Conservation (phyloP, 1,140 invertebrate species). For the Drosophila burlai region DNA sequence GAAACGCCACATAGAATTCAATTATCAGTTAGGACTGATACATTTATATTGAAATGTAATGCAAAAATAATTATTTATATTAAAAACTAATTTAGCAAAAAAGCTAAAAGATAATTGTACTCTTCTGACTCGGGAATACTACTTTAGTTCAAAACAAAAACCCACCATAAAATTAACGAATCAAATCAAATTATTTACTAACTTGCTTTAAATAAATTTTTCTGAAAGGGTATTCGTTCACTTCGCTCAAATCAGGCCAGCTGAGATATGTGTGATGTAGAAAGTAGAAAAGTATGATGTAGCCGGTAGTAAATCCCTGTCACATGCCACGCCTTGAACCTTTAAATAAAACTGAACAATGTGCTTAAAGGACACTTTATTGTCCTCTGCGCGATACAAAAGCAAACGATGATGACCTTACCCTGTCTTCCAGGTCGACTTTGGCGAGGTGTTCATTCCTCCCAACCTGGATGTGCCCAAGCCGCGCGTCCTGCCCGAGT, state of each 20-base stretch:
- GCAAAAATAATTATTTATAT: neutral
- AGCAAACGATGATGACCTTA: constrained; percentile 5
- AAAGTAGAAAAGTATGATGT: constrained; percentile 3
- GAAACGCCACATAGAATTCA: no score
- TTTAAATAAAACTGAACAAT: neutral
- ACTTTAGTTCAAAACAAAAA: no score
- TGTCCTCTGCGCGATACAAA: neutral
- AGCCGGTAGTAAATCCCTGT: neutral
- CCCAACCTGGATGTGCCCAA: constrained; percentile 90
- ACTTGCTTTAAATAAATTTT: neutral
- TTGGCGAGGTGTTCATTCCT: constrained; percentile 93
- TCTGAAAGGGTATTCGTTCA: neutral
- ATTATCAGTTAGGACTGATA: neutral
- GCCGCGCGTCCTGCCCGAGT: constrained; percentile 92
- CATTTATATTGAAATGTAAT: neutral
- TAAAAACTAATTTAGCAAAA: neutral
- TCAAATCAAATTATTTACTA: neutral
- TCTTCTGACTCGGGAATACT: no score
- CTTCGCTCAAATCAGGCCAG: neutral
- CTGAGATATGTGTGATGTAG: constrained; percentile 5
- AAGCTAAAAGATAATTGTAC: neutral
- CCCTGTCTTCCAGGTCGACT: constrained; percentile 89
- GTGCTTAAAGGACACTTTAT: neutral
- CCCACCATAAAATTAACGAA: neutral
- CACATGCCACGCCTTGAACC: constrained; percentile 21